These are phyloP conservation scores for Orestias chungarensis DNA, from an alignment of 2,797 vertebrate genomes.

Conservation along the genomic window DNA sequence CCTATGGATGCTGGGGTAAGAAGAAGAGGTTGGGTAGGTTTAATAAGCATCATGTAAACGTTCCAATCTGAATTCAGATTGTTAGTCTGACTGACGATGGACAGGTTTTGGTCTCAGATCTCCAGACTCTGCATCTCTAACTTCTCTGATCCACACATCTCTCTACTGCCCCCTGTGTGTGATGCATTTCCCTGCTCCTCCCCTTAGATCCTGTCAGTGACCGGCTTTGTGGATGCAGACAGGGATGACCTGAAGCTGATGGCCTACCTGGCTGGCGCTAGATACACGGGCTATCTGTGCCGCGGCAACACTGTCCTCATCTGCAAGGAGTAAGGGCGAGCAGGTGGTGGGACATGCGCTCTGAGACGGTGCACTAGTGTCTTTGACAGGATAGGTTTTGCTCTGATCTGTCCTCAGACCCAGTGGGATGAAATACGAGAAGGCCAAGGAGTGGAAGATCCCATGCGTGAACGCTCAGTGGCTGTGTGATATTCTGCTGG, in stretches of 20 bases:
- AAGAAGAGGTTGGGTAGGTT: too few relatives aligned
- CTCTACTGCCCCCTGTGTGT: neutral
- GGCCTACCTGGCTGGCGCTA: constrained; percentile 92
- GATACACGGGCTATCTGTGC: constrained; percentile 95
- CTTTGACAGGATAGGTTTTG: neutral
- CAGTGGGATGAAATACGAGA: constrained; percentile 92
- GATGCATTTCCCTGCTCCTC: neutral
- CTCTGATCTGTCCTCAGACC: constrained; percentile 76
- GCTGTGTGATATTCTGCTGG: constrained; percentile 94
- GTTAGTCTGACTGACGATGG: too few relatives aligned
- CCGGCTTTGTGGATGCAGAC: constrained; percentile 94
- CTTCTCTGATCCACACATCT: neutral
- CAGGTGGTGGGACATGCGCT: too few relatives aligned
- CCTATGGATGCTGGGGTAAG: too few relatives aligned
- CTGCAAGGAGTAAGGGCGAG: constrained; percentile 91
- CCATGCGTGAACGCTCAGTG: constrained; percentile 95
- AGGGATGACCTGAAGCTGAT: constrained; percentile 96
- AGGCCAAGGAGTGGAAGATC: constrained; percentile 97
- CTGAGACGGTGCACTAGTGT: neutral
- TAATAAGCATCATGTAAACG: too few relatives aligned
- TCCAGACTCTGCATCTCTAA: too few relatives aligned
- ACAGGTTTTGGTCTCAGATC: too few relatives aligned
- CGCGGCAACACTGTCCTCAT: constrained; percentile 97
- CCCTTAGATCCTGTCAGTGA: constrained; percentile 94
- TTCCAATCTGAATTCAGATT: too few relatives aligned